Base-by-base conservation (phyloP, 1,140 invertebrate genomes). In the Leptonema lineaticorne region DNA sequence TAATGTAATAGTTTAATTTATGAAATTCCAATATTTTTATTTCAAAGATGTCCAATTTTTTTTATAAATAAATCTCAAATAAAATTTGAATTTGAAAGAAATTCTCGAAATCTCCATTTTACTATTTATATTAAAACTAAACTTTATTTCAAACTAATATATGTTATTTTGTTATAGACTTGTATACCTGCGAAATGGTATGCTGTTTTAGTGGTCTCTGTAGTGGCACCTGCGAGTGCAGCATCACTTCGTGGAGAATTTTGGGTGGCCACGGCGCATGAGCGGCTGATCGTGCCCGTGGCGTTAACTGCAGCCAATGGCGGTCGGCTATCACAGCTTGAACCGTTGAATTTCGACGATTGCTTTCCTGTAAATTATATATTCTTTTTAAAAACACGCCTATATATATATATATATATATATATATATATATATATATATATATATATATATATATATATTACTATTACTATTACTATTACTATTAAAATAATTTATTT, bases 181-280 rank as follows among this genome's bases (percentile, higher is more conserved):
- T 79, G 78, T 62, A 62, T 78, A 5, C 63, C 41, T 22, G 67
- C 70, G 0, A 72, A 72, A 28, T 74, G 67, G 45, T 69, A 57
- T 48, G 73, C 73, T 63, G 60, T 70, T 64, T 76, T 73, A 14
- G 62, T 57, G 68, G 74, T 80, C 53, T 75, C 74, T 3, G 74
- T 78, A 67, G 75, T 77, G 68, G 79, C 79, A 69, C 77, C 78
- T 45, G 77, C 77, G 57, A 75, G 75, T 9, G 75, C 73, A 62
- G 76, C 76, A 22, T 29, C 66, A 16, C 72, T 77, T 63, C 69
- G 67, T 29, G 76, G 77, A 29, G 67, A 64, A 59, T 59, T 76
- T 63, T 50, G 58, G 68, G 45, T 73, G 56, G 30, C 37, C 28
- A 70, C 71, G 33, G 73, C 67, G 30, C 71, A 68, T 27, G 69